These are phyloP conservation scores for Gobio occitaniae DNA, from an alignment of 2,797 vertebrate genomes.

Conservation along the genomic window DNA sequence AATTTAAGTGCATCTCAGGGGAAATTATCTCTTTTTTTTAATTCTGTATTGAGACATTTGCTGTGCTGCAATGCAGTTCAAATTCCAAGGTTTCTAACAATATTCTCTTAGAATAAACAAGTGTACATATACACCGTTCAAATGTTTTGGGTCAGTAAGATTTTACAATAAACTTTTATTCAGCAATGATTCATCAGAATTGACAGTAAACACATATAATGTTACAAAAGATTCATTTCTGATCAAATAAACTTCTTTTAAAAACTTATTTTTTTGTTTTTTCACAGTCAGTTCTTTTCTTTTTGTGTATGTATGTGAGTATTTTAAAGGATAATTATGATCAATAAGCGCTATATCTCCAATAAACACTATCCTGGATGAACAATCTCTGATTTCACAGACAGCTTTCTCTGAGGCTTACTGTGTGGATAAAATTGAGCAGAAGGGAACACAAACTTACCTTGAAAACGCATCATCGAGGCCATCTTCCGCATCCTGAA, in stretches of 20 bases:
- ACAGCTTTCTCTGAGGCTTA: neutral
- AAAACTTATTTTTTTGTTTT: neutral
- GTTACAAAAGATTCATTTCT: neutral
- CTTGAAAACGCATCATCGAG: constrained; percentile 82
- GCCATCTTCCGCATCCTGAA: constrained; percentile 84
- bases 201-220: neutral
- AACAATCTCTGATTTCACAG: neutral
- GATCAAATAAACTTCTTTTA: neutral
- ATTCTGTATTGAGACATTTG: constrained; percentile 15
- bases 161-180: neutral
- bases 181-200: neutral
- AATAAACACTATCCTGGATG: neutral
- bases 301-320: neutral
- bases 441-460: constrained; percentile 69
- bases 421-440: neutral
- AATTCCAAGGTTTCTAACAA: neutral
- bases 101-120: neutral
- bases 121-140: neutral
- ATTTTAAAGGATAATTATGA: neutral
- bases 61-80: neutral
- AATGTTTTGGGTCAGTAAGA: neutral
- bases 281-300: neutral
- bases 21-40: constrained; percentile 7
- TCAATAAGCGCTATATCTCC: neutral
- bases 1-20: neutral